Conservation (phyloP, 2,113 vertebrate species). For the Chloroceryle aenea region DNA sequence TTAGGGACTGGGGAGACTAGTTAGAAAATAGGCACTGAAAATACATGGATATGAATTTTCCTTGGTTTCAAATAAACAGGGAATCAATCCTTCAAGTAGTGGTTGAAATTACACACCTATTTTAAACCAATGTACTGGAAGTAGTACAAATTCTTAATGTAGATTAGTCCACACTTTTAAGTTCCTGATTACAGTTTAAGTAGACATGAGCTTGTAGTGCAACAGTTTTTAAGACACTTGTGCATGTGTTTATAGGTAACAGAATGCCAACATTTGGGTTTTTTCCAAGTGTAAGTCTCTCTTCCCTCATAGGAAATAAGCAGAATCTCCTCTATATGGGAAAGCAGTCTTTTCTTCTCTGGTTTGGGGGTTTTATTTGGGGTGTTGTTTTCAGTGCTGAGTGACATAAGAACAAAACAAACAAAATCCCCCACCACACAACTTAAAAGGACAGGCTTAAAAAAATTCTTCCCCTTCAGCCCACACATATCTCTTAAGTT, state of each 20-base stretch:
- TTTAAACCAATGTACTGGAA: not conserved
- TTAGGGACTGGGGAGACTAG: not conserved
- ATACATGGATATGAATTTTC: not conserved
- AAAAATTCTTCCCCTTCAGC: not conserved
- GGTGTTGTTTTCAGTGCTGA: not conserved
- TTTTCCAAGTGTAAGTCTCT: not conserved
- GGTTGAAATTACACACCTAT: not conserved
- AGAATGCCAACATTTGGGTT: not conserved
- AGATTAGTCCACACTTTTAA: not conserved
- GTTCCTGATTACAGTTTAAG: not conserved
- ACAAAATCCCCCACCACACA: no score
- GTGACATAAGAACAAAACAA: not conserved
- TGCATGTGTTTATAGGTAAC: not conserved
- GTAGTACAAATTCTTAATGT: not conserved
- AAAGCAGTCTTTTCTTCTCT: not conserved
- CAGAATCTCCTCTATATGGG: not conserved
- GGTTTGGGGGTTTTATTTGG: not conserved
- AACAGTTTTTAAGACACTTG: not conserved
- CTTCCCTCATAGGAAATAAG: not conserved
- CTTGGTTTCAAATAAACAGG: not conserved
- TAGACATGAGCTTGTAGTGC: not conserved
- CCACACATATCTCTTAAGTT: not conserved
- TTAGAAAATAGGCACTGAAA: not conserved
- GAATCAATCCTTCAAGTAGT: not conserved
- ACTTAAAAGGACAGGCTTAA: not conserved